These are phyloP conservation scores for Diaperis boleti DNA, from an alignment of 2,888 invertebrate genomes.

Conservation along the genomic window DNA sequence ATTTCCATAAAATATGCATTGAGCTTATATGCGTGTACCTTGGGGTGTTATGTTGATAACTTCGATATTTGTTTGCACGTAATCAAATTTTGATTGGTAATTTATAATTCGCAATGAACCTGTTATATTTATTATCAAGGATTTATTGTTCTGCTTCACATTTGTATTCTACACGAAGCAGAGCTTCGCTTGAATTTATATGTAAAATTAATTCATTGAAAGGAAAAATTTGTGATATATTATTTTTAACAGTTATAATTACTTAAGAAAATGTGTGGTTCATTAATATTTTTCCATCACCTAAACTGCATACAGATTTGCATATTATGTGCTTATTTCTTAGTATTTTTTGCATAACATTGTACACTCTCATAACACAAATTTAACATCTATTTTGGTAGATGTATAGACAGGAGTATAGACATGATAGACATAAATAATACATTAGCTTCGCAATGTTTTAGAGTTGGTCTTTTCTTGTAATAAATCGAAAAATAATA, in stretches of 20 bases:
- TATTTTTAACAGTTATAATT: too few relatives aligned
- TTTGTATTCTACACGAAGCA: too few relatives aligned
- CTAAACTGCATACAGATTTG: neutral
- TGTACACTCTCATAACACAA: too few relatives aligned
- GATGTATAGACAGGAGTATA: slow-evolving; percentile 35
- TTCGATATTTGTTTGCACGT: neutral
- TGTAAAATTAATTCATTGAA: too few relatives aligned
- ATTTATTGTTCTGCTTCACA: neutral
- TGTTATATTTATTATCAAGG: neutral
- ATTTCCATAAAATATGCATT: slow-evolving; percentile 1
- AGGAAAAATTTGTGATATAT: too few relatives aligned
- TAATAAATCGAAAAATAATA: slow-evolving; percentile 36
- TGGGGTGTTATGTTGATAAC: neutral
- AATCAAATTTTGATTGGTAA: neutral
- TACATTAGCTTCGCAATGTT: slow-evolving; percentile 35
- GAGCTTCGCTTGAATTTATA: too few relatives aligned
- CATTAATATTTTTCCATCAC: too few relatives aligned
- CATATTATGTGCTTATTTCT: neutral
- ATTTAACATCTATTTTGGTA: slow-evolving; percentile 10
- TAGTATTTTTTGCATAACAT: too few relatives aligned
- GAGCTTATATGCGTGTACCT: neutral
- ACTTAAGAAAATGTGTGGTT: too few relatives aligned
- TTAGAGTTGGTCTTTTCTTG: slow-evolving; percentile 14
- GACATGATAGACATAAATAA: slow-evolving; percentile 33
- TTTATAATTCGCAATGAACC: neutral